These are phyloP conservation scores for Acipenser transmontanus DNA, from an alignment of 2,797 vertebrate genomes.

Conservation along the genomic window DNA sequence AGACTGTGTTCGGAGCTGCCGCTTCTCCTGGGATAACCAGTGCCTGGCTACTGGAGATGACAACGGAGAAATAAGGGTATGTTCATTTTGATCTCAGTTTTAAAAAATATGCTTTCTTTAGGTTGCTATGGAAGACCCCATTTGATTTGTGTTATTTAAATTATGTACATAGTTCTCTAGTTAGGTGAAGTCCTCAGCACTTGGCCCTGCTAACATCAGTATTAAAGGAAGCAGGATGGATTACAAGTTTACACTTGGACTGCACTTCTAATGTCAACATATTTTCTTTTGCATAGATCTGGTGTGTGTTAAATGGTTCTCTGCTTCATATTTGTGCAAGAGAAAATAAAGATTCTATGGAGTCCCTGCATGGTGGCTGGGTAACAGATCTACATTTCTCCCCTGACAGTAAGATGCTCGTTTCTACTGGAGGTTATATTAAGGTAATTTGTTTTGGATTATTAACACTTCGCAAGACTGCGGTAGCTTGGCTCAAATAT, in stretches of 20 bases:
- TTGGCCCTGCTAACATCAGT: too few relatives aligned
- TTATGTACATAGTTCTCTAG: too few relatives aligned
- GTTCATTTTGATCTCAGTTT: too few relatives aligned
- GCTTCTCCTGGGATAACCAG: conserved; percentile 72
- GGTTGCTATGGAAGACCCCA: too few relatives aligned
- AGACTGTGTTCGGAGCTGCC: conserved; percentile 84
- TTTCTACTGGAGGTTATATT: conserved; percentile 83
- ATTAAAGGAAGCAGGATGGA: too few relatives aligned
- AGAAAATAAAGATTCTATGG: conserved; percentile 64
- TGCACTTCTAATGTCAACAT: too few relatives aligned
- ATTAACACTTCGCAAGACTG: too few relatives aligned
- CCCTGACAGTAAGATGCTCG: conserved; percentile 70
- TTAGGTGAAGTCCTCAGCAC: too few relatives aligned
- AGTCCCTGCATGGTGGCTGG: conserved; percentile 84
- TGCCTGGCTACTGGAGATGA: conserved; percentile 87
- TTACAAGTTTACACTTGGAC: too few relatives aligned
- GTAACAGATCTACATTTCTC: conserved; percentile 89
- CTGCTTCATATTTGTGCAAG: conserved; percentile 74
- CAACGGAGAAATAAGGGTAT: conserved; percentile 87
- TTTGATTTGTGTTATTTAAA: too few relatives aligned
- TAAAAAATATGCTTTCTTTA: too few relatives aligned
- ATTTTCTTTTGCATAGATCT: conserved; percentile 60
- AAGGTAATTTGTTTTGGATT: conserved; percentile 61
- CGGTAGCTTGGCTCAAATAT: too few relatives aligned
- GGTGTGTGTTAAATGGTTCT: conserved; percentile 63